Conservation (phyloP, 2,888 invertebrate species). For the Calliopum simillimum region DNA sequence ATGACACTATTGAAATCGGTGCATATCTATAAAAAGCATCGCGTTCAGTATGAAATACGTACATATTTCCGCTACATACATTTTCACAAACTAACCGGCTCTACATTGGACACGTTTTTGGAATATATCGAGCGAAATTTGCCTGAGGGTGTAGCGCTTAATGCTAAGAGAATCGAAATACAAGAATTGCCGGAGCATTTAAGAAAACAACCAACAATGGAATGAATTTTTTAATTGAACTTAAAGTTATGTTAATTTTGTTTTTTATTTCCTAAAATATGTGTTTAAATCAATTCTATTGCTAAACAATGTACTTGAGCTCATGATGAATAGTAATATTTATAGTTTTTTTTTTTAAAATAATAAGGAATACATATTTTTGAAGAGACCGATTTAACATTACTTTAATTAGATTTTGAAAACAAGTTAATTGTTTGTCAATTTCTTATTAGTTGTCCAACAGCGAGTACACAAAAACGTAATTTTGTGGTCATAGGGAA, state of each 20-base stretch:
- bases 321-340: too few species aligned
- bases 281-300: too few species aligned
- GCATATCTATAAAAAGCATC: constrained; percentile 92
- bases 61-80: constrained; percentile 90
- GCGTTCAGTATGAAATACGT: constrained; percentile 94
- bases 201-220: constrained; percentile 64
- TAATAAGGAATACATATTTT: too few species aligned
- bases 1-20: constrained; percentile 88
- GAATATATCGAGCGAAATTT: constrained; percentile 97
- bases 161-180: constrained; percentile 83
- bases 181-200: constrained; percentile 72
- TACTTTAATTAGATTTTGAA: too few species aligned
- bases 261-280: not conserved
- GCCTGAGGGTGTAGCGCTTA: constrained; percentile 96
- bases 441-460: too few species aligned
- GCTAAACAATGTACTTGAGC: too few species aligned
- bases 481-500: too few species aligned
- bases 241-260: not conserved
- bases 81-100: constrained; percentile 88
- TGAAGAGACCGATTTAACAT: too few species aligned
- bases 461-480: too few species aligned
- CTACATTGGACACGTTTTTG: constrained; percentile 93
- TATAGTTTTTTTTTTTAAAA: too few species aligned
- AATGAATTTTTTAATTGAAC: constrained; percentile 12
- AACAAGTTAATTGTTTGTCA: too few species aligned